Conservation (phyloP, 2,888 invertebrate species). For the Cataglyphis rosenhaueri region DNA sequence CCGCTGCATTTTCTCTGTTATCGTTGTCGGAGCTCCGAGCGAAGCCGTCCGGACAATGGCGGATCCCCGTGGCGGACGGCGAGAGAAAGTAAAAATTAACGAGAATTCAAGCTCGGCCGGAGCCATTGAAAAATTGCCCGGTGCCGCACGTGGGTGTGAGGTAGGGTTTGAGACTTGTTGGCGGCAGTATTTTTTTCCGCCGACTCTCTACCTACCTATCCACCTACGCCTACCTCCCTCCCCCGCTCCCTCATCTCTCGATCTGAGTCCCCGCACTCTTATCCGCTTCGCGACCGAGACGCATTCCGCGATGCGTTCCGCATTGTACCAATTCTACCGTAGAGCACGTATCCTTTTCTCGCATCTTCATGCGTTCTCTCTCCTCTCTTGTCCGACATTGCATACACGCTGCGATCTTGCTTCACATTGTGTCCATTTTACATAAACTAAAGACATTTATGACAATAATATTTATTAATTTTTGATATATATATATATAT, state of each 20-base stretch:
- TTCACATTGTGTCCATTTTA: not conserved
- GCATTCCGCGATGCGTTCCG: slow-evolving; percentile 61
- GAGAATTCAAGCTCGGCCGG: slow-evolving; percentile 84
- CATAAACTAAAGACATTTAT: not conserved
- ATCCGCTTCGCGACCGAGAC: slow-evolving; percentile 44
- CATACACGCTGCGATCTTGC: slow-evolving; percentile 21
- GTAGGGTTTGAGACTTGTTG: slow-evolving; percentile 79
- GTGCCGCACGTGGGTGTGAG: slow-evolving; percentile 71
- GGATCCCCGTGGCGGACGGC: slow-evolving; percentile 80
- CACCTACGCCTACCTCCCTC: slow-evolving; percentile 33
- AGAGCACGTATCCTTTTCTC: slow-evolving; percentile 33
- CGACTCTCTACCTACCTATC: slow-evolving; percentile 62
- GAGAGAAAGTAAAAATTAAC: slow-evolving; percentile 85
- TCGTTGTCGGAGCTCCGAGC: slow-evolving; percentile 81
- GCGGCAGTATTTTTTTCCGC: slow-evolving; percentile 71
- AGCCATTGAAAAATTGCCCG: slow-evolving; percentile 84
- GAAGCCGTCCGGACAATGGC: slow-evolving; percentile 79
- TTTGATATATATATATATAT: not conserved
- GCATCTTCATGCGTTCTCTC: slow-evolving; percentile 29
- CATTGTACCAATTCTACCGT: slow-evolving; percentile 50
- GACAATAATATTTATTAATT: not conserved
- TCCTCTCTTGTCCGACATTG: not conserved
- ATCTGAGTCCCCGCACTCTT: slow-evolving; percentile 59
- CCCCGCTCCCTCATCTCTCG: slow-evolving; percentile 38
- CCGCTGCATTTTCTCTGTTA: slow-evolving; percentile 84